Base-by-base conservation (phyloP, 1,140 invertebrate genomes). In the Platorchestia sp. region DNA sequence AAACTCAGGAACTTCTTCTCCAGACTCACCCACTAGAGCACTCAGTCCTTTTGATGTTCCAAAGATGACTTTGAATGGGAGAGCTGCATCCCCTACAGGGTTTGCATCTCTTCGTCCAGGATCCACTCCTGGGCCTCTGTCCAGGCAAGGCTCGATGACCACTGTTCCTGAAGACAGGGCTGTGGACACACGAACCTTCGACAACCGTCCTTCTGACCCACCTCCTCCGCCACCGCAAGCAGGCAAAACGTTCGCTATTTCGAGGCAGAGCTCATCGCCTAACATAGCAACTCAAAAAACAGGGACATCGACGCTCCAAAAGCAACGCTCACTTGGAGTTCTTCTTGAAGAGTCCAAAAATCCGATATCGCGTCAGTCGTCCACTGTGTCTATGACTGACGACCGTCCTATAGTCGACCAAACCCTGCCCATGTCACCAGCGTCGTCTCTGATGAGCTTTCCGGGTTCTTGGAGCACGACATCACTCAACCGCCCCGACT, bases 201-300 rank as follows among this genome's bases (percentile, higher is more conserved):
- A 87, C 7, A 86, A 95, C 51, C 59, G 95, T 51, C 95, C 95
- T n/a, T 86, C 59, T 7, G 86, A 95, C 51, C 95, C 95, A 43
- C 95, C 95, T 47, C 59, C 86, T 19, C 91, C 91, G 19, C 87
- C 87, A 0, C 95, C 47, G 0, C 87, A n/a, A 40, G 91, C 95
- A 36, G 44, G 42, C n/a, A 95, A 95, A 43, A 93, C 95, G 42
- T 96, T 95, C 95, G 96, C 96, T 59, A 96, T 96, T 86, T 96
- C 95, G 90, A 95, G 96, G n/a, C 96, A 96, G 51, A 95, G 95
- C 47, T 96, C 96, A 6, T 96, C 96, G 0, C 96, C 96, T 36
- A 96, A 96, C 89, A 96, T 96, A 90, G 95, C 96, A 6, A 89
- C 96, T n/a, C 96, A 96, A 51, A 87, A 96, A 41, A 95, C 95